These are phyloP conservation scores for Caenorhabditis inopinata DNA, from an alignment of 1,140 invertebrate genomes.

Conservation along the genomic window DNA sequence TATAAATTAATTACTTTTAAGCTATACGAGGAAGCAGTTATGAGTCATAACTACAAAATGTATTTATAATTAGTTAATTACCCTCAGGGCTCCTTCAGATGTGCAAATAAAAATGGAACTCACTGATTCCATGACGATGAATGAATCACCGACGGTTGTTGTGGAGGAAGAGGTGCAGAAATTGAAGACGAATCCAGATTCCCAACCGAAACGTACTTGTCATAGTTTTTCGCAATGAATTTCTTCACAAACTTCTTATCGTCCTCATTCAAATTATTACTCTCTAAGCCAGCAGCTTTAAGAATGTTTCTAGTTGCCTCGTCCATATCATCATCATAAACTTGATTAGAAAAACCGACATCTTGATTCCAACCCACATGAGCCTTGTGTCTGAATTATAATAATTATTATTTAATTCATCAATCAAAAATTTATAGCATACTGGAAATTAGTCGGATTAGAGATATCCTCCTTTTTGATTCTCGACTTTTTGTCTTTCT, in stretches of 20 bases:
- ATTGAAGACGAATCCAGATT: not conserved
- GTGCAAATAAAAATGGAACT: not conserved
- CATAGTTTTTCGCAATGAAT: conserved; percentile 51
- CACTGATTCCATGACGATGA: conserved; percentile 1
- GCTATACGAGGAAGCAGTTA: too few relatives aligned
- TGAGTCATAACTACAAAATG: too few relatives aligned
- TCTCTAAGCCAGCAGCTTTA: conserved; percentile 50
- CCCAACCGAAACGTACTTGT: conserved; percentile 4
- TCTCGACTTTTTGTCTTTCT: conserved; percentile 52
- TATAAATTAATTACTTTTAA: too few relatives aligned
- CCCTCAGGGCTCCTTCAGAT: too few relatives aligned
- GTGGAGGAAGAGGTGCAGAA: conserved; percentile 10
- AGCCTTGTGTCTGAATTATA: conserved; percentile 51
- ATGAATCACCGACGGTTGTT: not conserved
- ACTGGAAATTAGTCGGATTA: conserved; percentile 56
- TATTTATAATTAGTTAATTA: too few relatives aligned
- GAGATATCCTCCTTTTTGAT: conserved; percentile 55
- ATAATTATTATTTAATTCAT: not conserved
- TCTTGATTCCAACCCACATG: conserved; percentile 57
- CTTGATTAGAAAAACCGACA: conserved; percentile 53
- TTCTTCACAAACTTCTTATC: conserved; percentile 52
- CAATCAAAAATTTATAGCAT: conserved; percentile 8
- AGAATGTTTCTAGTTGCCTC: conserved; percentile 52
- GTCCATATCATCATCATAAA: conserved; percentile 51
- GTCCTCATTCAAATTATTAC: conserved; percentile 46